Conservation (phyloP, 1,140 invertebrate species). For the Rhagoletis pomonella region DNA sequence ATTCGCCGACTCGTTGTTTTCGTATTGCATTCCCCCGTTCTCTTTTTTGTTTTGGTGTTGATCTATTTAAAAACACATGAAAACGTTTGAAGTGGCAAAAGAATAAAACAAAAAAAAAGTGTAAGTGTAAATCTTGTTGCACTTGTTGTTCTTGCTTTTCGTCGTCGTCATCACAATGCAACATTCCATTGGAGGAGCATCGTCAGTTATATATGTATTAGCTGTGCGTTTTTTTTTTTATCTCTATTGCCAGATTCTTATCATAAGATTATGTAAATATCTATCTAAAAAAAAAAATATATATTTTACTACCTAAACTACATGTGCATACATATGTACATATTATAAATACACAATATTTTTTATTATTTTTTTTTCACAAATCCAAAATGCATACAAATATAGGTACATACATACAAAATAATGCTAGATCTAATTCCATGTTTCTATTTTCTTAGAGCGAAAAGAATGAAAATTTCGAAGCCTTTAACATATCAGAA, state of each 20-base stretch:
- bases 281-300: not conserved
- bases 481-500: no score
- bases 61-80: not conserved
- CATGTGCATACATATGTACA: no score
- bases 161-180: not conserved
- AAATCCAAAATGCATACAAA: not conserved
- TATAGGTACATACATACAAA: not conserved
- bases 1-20: not conserved
- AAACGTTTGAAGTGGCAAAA: not conserved
- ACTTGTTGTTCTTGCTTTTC: not conserved
- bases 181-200: not conserved
- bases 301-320: not conserved
- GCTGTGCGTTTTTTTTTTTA: slow-evolving; percentile 13
- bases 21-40: not conserved
- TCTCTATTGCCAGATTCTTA: slow-evolving; percentile 36
- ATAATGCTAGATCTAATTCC: not conserved
- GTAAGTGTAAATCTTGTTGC: slow-evolving; percentile 12
- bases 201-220: not conserved
- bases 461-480: no score
- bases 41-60: not conserved
- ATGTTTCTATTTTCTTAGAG: not conserved
- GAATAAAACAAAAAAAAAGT: not conserved
- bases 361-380: not conserved
- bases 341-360: not conserved
- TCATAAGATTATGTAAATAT: slow-evolving; percentile 44